Base-by-base conservation (phyloP, 2,797 vertebrate species). In the Notolepis coatsorum region DNA sequence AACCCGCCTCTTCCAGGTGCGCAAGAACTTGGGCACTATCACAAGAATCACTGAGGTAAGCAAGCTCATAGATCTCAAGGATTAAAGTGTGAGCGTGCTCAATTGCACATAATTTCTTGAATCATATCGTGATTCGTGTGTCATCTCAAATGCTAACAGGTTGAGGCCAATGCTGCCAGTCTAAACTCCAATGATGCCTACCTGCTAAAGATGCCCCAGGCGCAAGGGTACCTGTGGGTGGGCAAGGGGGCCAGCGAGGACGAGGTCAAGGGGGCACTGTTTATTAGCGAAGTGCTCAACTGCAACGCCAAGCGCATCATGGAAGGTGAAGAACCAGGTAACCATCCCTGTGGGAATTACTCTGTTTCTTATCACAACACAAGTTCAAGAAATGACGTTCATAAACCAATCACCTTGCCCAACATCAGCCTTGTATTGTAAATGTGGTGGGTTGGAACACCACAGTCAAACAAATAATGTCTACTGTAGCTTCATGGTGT, bases 121-220 rank as follows among this genome's bases (percentile, higher is more conserved):
- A 10, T 37, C 13, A n/a, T 37, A 37, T 37, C 35, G 10, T 5
- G 3, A 37, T n/a, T 12, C 15, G 8, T 1, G 15, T 35, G 4
- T 35, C 10, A 33, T 35, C n/a, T n/a, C 13, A 47, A 45, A 28
- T 55, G 61, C n/a, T 35, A 17, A 63, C 73, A 97, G 96, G 94
- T 96, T 41, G 92, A 96, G 31, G 88, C 82, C n/a, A 81, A 83
- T 0, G 84, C 95, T n/a, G 10, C 31, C 24, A 93, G 88, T 18
- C 42, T 97, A 57, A 97, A 97, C 89, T 95, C 95, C 27, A 97
- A 97, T 7, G 96, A 97, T 23, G 92, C 90, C 64, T 97, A 95
- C 89, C 85, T 97, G 70, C 84, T 97, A 79, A 96, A 94, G 87
- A 75, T 90, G 75, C 83, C 80, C 30, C 66, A 76, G 46, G 93